These are phyloP conservation scores for Amia ocellicauda DNA, from an alignment of 2,113 vertebrate genomes.

Conservation along the genomic window DNA sequence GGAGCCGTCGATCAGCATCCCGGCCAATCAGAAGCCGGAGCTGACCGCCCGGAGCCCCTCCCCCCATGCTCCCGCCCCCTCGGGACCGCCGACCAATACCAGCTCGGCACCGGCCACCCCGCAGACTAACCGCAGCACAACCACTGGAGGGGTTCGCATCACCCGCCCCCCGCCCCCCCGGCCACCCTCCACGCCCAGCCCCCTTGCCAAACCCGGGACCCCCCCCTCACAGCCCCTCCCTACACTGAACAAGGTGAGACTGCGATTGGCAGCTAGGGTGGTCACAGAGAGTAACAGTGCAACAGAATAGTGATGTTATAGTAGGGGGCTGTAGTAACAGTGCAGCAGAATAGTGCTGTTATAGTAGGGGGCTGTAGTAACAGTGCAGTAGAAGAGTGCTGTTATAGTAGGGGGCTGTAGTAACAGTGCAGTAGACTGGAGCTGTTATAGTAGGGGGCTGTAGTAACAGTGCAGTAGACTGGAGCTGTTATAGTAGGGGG, in stretches of 20 bases:
- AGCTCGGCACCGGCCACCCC: constrained; percentile 69
- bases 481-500: constrained; percentile 4
- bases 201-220: constrained; percentile 37
- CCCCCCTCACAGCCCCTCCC: constrained; percentile 7
- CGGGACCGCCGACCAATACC: constrained; percentile 40
- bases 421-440: neutral
- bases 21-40: constrained; percentile 35
- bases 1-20: constrained; percentile 77
- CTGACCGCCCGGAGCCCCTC: constrained; percentile 7
- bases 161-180: constrained; percentile 43
- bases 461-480: neutral
- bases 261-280: neutral
- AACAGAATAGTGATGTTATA: neutral
- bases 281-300: neutral
- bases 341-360: neutral
- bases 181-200: constrained; percentile 44
- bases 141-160: constrained; percentile 20
- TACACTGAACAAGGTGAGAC: constrained; percentile 53
- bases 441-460: neutral
- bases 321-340: neutral
- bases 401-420: too few species aligned
- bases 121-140: constrained; percentile 54
- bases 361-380: neutral
- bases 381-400: neutral
- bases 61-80: constrained; percentile 33